Conservation (phyloP, 1,140 invertebrate species). For the Brachionus rotundiformis region DNA sequence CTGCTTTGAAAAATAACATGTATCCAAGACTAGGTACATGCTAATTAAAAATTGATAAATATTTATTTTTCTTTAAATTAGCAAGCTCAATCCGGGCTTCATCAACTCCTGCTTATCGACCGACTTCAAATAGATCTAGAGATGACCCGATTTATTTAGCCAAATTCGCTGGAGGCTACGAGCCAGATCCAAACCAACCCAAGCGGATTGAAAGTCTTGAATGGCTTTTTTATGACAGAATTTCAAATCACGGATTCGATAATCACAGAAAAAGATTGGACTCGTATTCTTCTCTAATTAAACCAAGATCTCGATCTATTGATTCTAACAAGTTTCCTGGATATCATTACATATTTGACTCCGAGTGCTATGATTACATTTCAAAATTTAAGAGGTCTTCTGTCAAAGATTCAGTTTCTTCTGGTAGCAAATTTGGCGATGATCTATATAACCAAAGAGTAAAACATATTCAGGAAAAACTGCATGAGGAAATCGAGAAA, state of each 20-base stretch:
- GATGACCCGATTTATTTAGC: conserved; percentile 95
- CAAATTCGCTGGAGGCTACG: conserved; percentile 92
- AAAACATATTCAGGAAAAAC: not conserved
- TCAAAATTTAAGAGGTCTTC: not conserved
- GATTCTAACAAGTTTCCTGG: conserved; percentile 56
- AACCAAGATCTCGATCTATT: conserved; percentile 54
- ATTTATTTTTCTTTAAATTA: not conserved
- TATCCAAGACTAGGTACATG: not conserved
- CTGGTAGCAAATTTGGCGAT: not conserved
- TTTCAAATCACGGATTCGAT: conserved; percentile 81
- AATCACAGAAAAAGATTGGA: conserved; percentile 53
- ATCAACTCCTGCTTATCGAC: conserved; percentile 14
- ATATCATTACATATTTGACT: not conserved
- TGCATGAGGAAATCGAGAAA: conserved; percentile 67
- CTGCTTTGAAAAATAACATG: not conserved
- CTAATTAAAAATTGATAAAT: not conserved
- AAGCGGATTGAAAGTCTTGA: conserved; percentile 93
- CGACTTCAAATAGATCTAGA: conserved; percentile 61
- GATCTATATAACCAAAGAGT: conserved; percentile 67
- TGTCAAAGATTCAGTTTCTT: not conserved
- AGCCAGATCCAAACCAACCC: conserved; percentile 78
- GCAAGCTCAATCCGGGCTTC: not conserved
- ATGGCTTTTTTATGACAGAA: conserved; percentile 75
- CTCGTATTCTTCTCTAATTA: not conserved
- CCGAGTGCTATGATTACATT: not conserved